phyloP scores from a whole-genome alignment of 2,797 vertebrate species.

The Myotis pilosus region DNA sequence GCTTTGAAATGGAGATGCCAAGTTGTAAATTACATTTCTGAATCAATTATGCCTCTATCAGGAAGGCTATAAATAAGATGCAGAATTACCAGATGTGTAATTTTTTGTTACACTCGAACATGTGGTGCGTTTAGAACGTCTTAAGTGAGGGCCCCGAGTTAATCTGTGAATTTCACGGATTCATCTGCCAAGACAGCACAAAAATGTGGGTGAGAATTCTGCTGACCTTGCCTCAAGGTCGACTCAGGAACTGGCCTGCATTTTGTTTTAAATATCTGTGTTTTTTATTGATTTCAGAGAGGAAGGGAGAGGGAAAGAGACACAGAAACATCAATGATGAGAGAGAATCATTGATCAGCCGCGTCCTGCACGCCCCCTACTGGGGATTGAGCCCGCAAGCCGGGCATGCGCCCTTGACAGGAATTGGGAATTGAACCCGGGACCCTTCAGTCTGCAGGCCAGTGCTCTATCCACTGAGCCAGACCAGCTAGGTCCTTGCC shows the following conservation, averaged over 20 bases:
- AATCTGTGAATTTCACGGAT: constrained; percentile 79
- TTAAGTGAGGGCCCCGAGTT: constrained; percentile 76
- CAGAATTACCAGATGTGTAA: constrained; percentile 79
- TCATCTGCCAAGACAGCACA: constrained; percentile 74
- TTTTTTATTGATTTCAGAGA: no score
- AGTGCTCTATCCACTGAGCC: no score
- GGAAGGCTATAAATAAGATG: constrained; percentile 80
- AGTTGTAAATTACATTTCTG: constrained; percentile 83
- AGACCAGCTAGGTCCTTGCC: background rate
- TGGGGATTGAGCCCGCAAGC: no score
- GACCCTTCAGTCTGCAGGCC: no score
- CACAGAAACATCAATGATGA: no score
- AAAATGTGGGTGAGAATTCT: constrained; percentile 62
- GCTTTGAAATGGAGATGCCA: constrained; percentile 83
- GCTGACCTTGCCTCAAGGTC: constrained; percentile 74
- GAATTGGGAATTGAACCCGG: no score
- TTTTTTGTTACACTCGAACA: constrained; percentile 79
- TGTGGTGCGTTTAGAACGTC: constrained; percentile 70
- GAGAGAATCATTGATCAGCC: no score
- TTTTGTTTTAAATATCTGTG: constrained; percentile 14
- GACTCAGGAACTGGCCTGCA: constrained; percentile 6
- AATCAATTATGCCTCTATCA: constrained; percentile 83
- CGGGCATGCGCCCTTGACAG: no score
- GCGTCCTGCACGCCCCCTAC: no score
- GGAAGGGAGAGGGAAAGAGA: no score